Evolutionary conservation across 2,888 invertebrate species (phyloP), one percentile per base, ranked within the genome.

Genomic region (Mellilla xanthometata): DNA sequence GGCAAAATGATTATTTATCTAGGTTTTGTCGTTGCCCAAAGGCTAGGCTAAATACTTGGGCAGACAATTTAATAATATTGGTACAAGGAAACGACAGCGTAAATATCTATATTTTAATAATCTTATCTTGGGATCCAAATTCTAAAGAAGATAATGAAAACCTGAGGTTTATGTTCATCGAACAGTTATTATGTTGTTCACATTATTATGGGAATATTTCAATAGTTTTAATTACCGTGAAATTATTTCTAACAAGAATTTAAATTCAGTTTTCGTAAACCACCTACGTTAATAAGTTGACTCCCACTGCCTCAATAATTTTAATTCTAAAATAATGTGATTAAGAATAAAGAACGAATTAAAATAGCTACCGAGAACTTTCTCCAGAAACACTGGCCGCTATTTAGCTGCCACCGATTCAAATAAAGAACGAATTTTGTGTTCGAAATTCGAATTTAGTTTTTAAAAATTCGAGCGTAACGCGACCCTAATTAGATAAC

Each of bases 401-500:
- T 55, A 26, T 11, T 27, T 26, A 31, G 2, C 26, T 10, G 27
- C 8, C 27, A 13, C 39, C 22, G 26, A 46, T 51, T 55, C 57
- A 34, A 53, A 52, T 52, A 56, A 49, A 56, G 48, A 56, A 56
- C 41, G 53, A 36, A 49, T 53, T 52, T 43, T 33, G 49, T 60
- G 54, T 51, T 47, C 49, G 36, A 53, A 58, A 52, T 33, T 30
- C 56, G 39, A 48, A 39, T 32, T 51, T 62, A 56, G 62, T 56
- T 60, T 53, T 51, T 56, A 57, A 60, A 65, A 64, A 64, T 57
- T 60, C 60, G 54, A 69, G 59, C 69, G 68, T 66, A 64, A 67
- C 51, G 55, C 54, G 59, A 56, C 55, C 72, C 65, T 66, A 68
- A 74, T 72, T 65, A 72, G 76, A 75, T 72, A 67, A 65, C 56